Conservation (phyloP, 1,140 invertebrate genomes). For the Micrasema longulum region DNA sequence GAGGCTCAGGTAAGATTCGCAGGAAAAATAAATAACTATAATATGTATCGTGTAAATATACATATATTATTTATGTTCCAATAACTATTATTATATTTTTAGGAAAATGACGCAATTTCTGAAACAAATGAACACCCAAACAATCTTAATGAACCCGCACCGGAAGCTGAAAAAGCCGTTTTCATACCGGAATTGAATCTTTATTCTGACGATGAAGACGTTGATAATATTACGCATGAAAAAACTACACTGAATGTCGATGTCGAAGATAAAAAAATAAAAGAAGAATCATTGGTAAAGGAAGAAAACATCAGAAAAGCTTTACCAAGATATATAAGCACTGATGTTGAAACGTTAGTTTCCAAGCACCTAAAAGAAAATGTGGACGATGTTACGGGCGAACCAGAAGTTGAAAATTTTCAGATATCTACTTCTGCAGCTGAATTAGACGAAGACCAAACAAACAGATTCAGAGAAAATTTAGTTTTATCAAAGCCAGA, state of each 20-base stretch:
- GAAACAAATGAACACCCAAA: too few relatives aligned
- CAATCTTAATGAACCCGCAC: too few relatives aligned
- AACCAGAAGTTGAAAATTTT: constrained; percentile 2
- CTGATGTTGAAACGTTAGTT: constrained; percentile 22
- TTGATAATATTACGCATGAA: not conserved
- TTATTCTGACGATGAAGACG: constrained; percentile 15
- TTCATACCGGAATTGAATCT: constrained; percentile 8
- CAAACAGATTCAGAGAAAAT: too few relatives aligned
- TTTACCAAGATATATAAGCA: constrained; percentile 20
- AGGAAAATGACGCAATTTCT: too few relatives aligned
- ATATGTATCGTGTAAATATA: too few relatives aligned
- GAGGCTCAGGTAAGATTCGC: too few relatives aligned
- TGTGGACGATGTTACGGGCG: constrained; percentile 15
- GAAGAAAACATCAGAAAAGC: constrained; percentile 11
- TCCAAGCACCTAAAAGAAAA: constrained; percentile 18
- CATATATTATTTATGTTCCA: too few relatives aligned
- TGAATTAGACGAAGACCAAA: too few relatives aligned
- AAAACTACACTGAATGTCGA: not conserved
- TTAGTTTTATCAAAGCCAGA: too few relatives aligned
- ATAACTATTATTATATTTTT: too few relatives aligned
- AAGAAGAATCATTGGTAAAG: constrained; percentile 3
- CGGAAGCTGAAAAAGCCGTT: constrained; percentile 2
- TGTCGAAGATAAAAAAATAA: not conserved
- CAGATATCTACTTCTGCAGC: not conserved
- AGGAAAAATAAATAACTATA: too few relatives aligned